phyloP scores from a whole-genome alignment of 2,113 vertebrate species.

The Leptobrachium ailaonicum region DNA sequence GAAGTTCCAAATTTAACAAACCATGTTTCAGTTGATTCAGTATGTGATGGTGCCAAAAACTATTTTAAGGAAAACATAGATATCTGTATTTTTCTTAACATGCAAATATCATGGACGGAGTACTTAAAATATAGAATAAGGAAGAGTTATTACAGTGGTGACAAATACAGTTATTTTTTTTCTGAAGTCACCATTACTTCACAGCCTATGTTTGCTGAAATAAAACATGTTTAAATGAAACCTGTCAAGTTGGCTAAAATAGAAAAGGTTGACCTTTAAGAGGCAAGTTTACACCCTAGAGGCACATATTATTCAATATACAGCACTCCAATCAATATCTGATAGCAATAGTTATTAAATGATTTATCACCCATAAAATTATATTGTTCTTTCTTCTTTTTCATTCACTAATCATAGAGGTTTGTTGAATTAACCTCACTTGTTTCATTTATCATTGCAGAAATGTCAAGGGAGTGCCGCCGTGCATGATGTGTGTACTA shows the following conservation, averaged over 20 bases:
- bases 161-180: slow-evolving; percentile 24
- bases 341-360: slow-evolving; percentile 48
- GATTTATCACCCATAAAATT: slow-evolving; percentile 48
- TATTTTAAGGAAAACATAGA: background rate
- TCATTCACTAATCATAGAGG: slow-evolving; percentile 25
- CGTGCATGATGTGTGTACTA: too few species aligned
- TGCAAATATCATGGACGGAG: slow-evolving; percentile 1
- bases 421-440: slow-evolving; percentile 24
- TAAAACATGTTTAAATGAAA: slow-evolving; percentile 47
- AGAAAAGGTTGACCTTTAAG: slow-evolving; percentile 47
- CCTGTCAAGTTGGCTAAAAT: slow-evolving; percentile 47
- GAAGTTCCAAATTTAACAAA: too few species aligned
- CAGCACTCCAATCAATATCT: slow-evolving; percentile 36
- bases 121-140: background rate
- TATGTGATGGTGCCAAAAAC: too few species aligned
- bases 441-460: slow-evolving; percentile 21
- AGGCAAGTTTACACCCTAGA: slow-evolving; percentile 44
- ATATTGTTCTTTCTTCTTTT: slow-evolving; percentile 46
- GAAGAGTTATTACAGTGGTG: slow-evolving; percentile 8
- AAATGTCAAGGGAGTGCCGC: background rate
- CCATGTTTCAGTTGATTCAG: too few species aligned
- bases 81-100: too few species aligned
- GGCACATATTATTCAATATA: slow-evolving; percentile 50
- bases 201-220: slow-evolving; percentile 26
- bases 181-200: slow-evolving; percentile 17